These are phyloP conservation scores for Falco novaeseelandiae DNA, from an alignment of 2,797 vertebrate genomes.

Conservation along the genomic window DNA sequence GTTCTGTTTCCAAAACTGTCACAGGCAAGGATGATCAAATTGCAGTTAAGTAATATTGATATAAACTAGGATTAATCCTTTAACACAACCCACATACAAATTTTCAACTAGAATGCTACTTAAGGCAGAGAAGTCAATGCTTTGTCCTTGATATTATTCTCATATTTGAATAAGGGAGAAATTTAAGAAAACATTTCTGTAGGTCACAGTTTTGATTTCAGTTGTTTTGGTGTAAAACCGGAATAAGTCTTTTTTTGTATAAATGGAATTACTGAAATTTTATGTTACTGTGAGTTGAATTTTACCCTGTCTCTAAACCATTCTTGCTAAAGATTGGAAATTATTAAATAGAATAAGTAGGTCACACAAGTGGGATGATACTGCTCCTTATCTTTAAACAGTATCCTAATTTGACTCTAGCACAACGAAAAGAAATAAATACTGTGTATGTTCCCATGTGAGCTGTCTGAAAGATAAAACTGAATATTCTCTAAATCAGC, in stretches of 20 bases:
- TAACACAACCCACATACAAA: not conserved
- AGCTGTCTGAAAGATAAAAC: slow-evolving; percentile 79
- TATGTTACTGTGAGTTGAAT: not conserved
- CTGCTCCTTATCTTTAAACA: slow-evolving; percentile 77
- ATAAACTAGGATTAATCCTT: not conserved
- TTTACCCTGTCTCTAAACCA: slow-evolving; percentile 18
- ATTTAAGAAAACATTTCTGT: not conserved
- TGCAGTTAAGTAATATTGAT: not conserved
- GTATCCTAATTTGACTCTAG: slow-evolving; percentile 73
- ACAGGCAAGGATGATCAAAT: not conserved
- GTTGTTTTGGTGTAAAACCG: not conserved
- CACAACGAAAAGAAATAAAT: slow-evolving; percentile 56
- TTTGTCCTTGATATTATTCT: not conserved
- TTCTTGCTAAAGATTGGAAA: slow-evolving; percentile 58
- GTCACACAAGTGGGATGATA: slow-evolving; percentile 68
- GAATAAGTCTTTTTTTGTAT: not conserved
- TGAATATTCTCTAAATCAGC: slow-evolving; percentile 75
- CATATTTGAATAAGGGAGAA: not conserved
- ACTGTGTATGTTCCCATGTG: slow-evolving; percentile 56
- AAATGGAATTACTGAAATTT: slow-evolving; percentile 4
- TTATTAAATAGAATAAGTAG: slow-evolving; percentile 73
- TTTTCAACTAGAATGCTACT: not conserved
- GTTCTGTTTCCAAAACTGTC: not conserved
- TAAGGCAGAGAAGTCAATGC: not conserved
- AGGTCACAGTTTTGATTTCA: not conserved